phyloP scores from a whole-genome alignment of 1,140 invertebrate species.

The Aphelinus atriplicis region DNA sequence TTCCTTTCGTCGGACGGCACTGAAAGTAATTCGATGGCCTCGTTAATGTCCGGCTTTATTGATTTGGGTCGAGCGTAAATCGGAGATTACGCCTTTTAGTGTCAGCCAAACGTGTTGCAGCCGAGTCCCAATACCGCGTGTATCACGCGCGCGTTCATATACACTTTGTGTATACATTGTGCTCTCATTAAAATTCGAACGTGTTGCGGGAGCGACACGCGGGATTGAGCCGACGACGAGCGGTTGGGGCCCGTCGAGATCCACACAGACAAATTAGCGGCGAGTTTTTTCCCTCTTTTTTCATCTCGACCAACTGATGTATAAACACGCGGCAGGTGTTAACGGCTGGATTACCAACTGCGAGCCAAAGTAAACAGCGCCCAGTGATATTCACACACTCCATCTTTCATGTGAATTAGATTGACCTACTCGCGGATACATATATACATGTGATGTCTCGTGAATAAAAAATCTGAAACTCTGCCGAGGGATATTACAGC shows the following conservation, averaged over 20 bases:
- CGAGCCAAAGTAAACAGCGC: background rate
- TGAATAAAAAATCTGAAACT: too few species aligned
- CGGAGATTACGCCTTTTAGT: slow-evolving; percentile 40
- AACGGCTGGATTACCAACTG: slow-evolving; percentile 11
- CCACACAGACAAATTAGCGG: slow-evolving; percentile 14
- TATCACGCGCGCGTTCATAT: background rate
- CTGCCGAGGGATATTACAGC: too few species aligned
- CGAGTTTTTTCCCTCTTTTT: background rate
- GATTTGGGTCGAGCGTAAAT: slow-evolving; percentile 49
- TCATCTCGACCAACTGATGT: slow-evolving; percentile 14
- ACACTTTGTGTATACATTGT: background rate
- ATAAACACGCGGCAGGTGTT: slow-evolving; percentile 32
- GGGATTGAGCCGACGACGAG: too few species aligned
- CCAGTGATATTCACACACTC: background rate
- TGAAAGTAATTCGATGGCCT: slow-evolving; percentile 58
- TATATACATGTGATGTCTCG: too few species aligned
- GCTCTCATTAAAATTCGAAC: background rate
- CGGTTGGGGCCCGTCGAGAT: too few species aligned
- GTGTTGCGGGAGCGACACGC: too few species aligned
- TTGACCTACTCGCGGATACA: background rate
- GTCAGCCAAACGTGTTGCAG: slow-evolving; percentile 34
- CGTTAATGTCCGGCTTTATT: slow-evolving; percentile 61
- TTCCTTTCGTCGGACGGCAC: slow-evolving; percentile 52
- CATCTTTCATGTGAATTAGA: slow-evolving; percentile 19
- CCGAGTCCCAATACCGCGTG: slow-evolving; percentile 29